A percentile compares a stretch with the other conserved stretches of the same genome.
phyloP scores from a whole-genome alignment of 1,140 invertebrate species.

The Drosophila navojoa region DNA sequence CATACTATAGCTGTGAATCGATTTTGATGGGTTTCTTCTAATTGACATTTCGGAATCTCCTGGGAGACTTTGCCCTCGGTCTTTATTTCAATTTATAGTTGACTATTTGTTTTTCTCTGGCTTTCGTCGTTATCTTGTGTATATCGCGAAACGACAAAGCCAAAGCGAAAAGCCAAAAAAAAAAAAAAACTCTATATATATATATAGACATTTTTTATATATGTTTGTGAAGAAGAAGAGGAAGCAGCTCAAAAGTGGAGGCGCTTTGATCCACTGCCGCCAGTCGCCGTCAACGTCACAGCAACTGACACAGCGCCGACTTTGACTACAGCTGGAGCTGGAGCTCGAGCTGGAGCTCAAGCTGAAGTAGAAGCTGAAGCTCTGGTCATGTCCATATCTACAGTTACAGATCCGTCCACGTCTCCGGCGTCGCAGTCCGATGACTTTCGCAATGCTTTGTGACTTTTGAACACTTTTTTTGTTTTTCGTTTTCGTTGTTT shows the following conservation, averaged over 20 bases:
- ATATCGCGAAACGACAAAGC: conserved; percentile 18
- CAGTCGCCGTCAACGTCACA: conserved; percentile 39
- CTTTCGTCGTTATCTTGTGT: conserved; percentile 26
- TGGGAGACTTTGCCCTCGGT: neutral
- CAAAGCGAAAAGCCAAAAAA: conserved; percentile 10
- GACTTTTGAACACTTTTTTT: conserved; percentile 45
- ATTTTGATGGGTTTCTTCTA: neutral
- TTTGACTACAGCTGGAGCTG: neutral
- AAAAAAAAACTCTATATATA: neutral
- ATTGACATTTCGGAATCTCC: neutral
- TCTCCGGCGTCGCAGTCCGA: neutral
- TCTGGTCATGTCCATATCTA: conserved; percentile 36
- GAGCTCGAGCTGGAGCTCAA: neutral
- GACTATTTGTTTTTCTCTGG: conserved; percentile 7
- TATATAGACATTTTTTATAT: neutral
- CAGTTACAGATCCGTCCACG: conserved; percentile 43
- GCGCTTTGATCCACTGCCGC: conserved; percentile 60
- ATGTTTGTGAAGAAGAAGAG: conserved; percentile 4
- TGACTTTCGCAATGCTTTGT: conserved; percentile 42
- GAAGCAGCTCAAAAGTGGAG: conserved; percentile 23
- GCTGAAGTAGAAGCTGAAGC: neutral
- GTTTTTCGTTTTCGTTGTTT: conserved; percentile 64
- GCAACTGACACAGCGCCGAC: conserved; percentile 24
- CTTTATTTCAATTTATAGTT: conserved; percentile 1
- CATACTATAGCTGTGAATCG: neutral